Evolutionary conservation across 1,140 invertebrate species (phyloP).

Genomic region (Sycophaga agraensis): DNA sequence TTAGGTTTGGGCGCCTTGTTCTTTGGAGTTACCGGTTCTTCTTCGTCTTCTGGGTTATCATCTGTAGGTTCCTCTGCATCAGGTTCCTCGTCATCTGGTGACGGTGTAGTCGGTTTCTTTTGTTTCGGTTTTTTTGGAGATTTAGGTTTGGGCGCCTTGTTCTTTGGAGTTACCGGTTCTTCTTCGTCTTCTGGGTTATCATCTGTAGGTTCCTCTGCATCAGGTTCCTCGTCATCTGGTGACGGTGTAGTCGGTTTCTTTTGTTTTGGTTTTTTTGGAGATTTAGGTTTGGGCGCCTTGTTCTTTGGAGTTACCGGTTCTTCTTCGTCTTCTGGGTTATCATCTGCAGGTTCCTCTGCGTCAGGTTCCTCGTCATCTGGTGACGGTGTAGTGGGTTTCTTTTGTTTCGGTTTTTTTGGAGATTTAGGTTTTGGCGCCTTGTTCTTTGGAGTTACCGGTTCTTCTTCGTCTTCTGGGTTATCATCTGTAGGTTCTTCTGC

Average conservation of each 20-base stretch:
- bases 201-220: not conserved
- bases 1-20: not conserved
- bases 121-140: not conserved
- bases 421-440: too few relatives aligned
- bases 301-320: conserved; percentile 1
- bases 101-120: not conserved
- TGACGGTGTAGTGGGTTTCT: not conserved
- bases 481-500: not conserved
- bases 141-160: not conserved
- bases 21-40: not conserved
- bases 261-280: conserved; percentile 2
- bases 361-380: not conserved
- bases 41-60: not conserved
- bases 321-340: not conserved
- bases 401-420: not conserved
- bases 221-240: not conserved
- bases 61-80: not conserved
- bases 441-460: too few relatives aligned
- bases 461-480: not conserved
- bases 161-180: not conserved
- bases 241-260: not conserved
- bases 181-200: not conserved
- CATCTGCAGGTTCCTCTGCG: conserved; percentile 1
- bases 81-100: not conserved
- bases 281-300: not conserved